Evolutionary conservation across 2,888 invertebrate species (phyloP), one percentile per base, ranked within the genome.

Genomic region (Exocentrus adspersus): DNA sequence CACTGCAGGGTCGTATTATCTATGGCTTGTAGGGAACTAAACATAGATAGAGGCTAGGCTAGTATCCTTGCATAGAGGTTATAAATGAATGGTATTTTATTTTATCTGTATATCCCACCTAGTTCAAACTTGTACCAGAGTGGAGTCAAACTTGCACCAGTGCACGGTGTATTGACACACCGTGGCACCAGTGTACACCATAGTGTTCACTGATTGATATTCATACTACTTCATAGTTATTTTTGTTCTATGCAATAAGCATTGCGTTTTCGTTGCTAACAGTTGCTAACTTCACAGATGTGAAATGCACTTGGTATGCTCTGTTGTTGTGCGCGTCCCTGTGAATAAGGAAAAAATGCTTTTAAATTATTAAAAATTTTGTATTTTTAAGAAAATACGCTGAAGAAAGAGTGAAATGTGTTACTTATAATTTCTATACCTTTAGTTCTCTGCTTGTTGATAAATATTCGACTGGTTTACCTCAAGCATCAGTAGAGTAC

Each of bases 251-350:
- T n/a, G n/a, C n/a, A n/a, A n/a, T n/a, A n/a, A n/a, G n/a, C n/a
- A n/a, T n/a, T n/a, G n/a, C n/a, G 28, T 28, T 5, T 28, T 28
- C 28, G 5, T 5, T 28, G 28, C 6, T 9, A 7, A 9, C 9
- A 28, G 9, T 9, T 28, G 60, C 65, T 50, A 72, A 67, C 71
- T 71, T 72, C 71, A 63, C 20, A 17, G 16, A 50, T 48, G 61
- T 68, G 64, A 51, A 67, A 30, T 37, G 58, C 60, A 59, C 52
- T 65, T 64, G 56, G 51, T 67, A 45, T 58, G 56, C 65, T 68
- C 64, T 72, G 71, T 67, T 72, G 71, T 72, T 70, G 70, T 73
- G 72, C 72, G 77, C 77, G 77, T 77, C 77, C 73, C 69, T 74
- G 61, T 70, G 72, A 67, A 62, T 64, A 52, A 65, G 58, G 37